Base-by-base conservation (phyloP, 2,888 invertebrate species). In the Nemotelus nigrinus region DNA sequence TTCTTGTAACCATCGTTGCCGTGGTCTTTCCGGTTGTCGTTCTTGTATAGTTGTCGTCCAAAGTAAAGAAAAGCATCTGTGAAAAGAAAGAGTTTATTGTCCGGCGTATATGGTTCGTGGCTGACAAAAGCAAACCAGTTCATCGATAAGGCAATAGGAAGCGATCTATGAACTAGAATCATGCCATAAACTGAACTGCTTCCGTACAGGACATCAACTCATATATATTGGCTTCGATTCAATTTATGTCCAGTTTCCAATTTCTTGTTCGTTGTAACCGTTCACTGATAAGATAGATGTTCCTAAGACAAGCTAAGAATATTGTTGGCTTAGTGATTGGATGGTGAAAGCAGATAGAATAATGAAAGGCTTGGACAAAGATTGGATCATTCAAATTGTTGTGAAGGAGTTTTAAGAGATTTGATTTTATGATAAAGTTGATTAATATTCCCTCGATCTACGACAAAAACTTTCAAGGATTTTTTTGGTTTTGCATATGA, bases 1-100 rank as follows among this genome's bases (percentile, higher is more conserved):
- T 25, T 1, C 25, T 25, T 25, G 25, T 25, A 1, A 25, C 25
- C 1, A 25, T 25, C 25, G 25, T 25, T 25, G 25, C 25, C 25
- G 25, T 25, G 25, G 25, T 25, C 25, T 25, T 25, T 25, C 25
- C 25, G 25, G 25, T 57, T 45, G 55, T 57, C 57, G 72, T 71
- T 53, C 58, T 25, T 25, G 25, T 25, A 25, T 57, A n/a, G 55
- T 57, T 45, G 72, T 71, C 68, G 60, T 25, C n/a, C 68, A 7
- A 45, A 72, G 60, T 10, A 47, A 72, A 45, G 58, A 45, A 57
- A 60, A 44, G 60, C 8, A 41, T 48, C 58, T 60, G 60, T 72
- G 72, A 72, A 60, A 72, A 72, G 72, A 72, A 72, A 48, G 60
- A 72, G 58, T 43, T 58, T 72, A 72, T 72, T 72, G 58, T 53